A percentile compares a stretch with the other conserved stretches of the same genome.
Conservation (phyloP, 2,113 vertebrate genomes). For the Alouatta palliata region DNA sequence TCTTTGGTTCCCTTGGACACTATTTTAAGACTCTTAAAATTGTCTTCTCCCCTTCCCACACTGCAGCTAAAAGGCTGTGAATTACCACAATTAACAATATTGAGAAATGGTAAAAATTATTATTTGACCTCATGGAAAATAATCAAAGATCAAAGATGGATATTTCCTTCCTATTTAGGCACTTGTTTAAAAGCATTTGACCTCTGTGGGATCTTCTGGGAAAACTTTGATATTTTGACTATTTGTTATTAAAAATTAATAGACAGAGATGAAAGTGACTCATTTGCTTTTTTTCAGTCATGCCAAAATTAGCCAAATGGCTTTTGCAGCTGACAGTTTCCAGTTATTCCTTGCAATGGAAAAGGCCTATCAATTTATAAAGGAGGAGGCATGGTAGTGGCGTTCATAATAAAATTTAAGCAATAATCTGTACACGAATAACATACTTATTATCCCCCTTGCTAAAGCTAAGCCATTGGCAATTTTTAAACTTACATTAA, state of each 20-base stretch:
- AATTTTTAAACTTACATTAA: neutral
- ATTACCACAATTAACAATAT: neutral
- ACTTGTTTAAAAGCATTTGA: neutral
- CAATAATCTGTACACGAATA: neutral
- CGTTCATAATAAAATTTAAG: neutral
- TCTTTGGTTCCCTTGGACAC: neutral
- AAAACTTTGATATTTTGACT: neutral
- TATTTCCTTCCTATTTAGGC: neutral
- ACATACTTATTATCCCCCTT: neutral
- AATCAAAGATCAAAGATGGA: neutral
- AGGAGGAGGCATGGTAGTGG: neutral
- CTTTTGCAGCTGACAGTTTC: neutral
- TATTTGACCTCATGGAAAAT: neutral
- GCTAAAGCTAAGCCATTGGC: neutral
- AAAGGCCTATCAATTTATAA: neutral
- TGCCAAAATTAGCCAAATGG: constrained; percentile 20
- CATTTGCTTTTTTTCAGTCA: neutral
- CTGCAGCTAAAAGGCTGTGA: neutral
- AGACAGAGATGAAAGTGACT: neutral
- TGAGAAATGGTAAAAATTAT: neutral
- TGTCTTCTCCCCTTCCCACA: neutral
- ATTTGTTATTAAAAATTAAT: constrained; percentile 46
- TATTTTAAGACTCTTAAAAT: constrained; percentile 17
- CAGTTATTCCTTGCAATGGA: neutral
- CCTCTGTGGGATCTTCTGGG: neutral